Evolutionary conservation across 2,113 vertebrate species (phyloP).

Genomic region (Otus sunia): DNA sequence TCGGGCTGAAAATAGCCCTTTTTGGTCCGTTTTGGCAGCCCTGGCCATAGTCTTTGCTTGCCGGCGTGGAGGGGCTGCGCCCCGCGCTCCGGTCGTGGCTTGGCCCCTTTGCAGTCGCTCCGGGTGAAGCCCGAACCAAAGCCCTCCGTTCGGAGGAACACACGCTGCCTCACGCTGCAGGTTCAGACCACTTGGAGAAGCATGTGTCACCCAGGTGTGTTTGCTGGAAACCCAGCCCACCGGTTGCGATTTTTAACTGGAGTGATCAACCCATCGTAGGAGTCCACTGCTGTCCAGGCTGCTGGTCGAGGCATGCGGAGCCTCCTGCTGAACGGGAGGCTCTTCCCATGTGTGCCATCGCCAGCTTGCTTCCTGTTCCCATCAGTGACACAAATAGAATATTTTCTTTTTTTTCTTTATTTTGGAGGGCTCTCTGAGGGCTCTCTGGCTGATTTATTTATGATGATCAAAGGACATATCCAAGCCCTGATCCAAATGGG

Average conservation of each 20-base stretch:
- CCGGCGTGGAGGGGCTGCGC: neutral
- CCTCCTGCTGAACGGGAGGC: neutral
- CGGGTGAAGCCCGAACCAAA: neutral
- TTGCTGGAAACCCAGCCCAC: neutral
- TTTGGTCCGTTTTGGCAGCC: neutral
- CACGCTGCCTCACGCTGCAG: neutral
- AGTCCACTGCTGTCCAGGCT: neutral
- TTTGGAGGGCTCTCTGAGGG: neutral
- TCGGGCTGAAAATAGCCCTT: neutral
- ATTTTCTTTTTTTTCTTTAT: neutral
- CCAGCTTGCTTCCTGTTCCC: neutral
- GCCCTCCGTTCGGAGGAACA: neutral
- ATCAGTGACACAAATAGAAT: neutral
- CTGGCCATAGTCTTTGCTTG: neutral
- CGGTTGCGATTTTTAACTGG: neutral
- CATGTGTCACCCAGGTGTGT: neutral
- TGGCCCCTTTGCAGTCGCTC: fast-evolving
- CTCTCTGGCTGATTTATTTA: neutral
- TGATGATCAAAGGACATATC: neutral
- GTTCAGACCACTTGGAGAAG: neutral
- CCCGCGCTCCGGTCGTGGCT: neutral
- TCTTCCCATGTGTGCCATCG: neutral
- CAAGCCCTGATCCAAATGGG: neutral
- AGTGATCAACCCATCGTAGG: neutral
- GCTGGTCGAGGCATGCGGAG: neutral